Percentiles rank a stretch among this genome's conserved stretches.
phyloP scores from a whole-genome alignment of 2,113 vertebrate genomes.

The Bucco capensis region DNA sequence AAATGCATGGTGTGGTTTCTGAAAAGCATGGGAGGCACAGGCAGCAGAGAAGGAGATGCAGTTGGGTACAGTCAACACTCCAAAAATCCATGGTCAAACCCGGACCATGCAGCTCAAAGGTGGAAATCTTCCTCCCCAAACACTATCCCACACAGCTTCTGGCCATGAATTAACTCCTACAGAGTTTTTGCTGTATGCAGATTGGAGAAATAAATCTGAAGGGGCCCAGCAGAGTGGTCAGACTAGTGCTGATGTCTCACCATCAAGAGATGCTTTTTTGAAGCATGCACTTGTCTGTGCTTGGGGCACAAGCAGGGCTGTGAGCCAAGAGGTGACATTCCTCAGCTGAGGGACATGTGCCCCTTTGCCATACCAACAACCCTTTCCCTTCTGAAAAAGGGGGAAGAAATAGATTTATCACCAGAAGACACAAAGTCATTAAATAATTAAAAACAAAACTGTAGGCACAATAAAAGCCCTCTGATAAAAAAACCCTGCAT shows the following conservation, averaged over 20 bases:
- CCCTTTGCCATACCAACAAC: constrained; percentile 20
- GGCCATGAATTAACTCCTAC: background rate
- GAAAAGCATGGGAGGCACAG: background rate
- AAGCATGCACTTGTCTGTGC: background rate
- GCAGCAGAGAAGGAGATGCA: background rate
- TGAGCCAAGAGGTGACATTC: background rate
- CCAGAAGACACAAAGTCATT: constrained; percentile 75
- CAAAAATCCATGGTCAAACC: background rate
- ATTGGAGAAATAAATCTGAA: background rate
- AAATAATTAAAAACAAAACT: constrained; percentile 82
- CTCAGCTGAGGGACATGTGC: background rate
- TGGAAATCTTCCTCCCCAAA: background rate
- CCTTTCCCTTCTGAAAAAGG: background rate
- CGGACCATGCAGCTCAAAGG: rapidly evolving
- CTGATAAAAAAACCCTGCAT: constrained; percentile 68
- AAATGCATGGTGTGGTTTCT: background rate
- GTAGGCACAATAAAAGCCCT: constrained; percentile 73
- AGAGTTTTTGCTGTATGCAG: background rate
- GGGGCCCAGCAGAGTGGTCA: background rate
- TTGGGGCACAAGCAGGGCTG: background rate
- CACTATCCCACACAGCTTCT: background rate
- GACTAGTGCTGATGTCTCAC: rapidly evolving
- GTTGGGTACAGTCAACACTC: rapidly evolving
- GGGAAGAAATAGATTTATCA: constrained; percentile 69
- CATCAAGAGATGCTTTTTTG: background rate